Conservation (phyloP, 2,797 vertebrate genomes). For the Chaetodon trifasciatus region DNA sequence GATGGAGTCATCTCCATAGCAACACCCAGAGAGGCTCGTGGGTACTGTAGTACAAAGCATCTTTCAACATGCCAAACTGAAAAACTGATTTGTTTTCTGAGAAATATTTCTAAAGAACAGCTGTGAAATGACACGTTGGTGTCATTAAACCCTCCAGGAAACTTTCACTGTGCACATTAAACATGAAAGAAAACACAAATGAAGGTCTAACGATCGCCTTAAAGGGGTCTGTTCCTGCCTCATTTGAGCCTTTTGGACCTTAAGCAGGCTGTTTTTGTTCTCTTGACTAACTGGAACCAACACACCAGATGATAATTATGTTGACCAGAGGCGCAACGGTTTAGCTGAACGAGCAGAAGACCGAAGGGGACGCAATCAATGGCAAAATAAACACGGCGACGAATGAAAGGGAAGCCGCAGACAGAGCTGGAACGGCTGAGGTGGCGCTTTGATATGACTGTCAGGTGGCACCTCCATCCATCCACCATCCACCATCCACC, state of each 20-base stretch:
- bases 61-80: background rate
- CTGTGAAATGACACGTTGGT: background rate
- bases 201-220: background rate
- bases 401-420: background rate
- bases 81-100: background rate
- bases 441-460: too few relatives aligned
- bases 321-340: conserved; percentile 11
- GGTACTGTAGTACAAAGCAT: background rate
- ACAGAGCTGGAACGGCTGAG: background rate
- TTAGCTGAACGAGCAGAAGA: conserved; percentile 2
- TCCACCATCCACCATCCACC: too few relatives aligned
- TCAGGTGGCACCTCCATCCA: too few relatives aligned
- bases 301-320: conserved; percentile 28
- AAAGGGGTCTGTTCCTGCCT: background rate
- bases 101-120: conserved; percentile 6
- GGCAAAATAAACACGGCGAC: conserved; percentile 11
- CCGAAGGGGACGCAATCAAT: background rate
- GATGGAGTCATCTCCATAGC: conserved; percentile 25
- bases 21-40: conserved; percentile 6
- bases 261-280: background rate
- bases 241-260: background rate
- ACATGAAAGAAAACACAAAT: background rate
- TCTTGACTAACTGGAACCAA: conserved; percentile 24
- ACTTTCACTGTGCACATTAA: background rate
- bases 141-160: background rate